Evolutionary conservation across 2,797 vertebrate genomes (phyloP), one percentile per base, ranked within the genome.

Genomic region (Tokudaia muenninki): DNA sequence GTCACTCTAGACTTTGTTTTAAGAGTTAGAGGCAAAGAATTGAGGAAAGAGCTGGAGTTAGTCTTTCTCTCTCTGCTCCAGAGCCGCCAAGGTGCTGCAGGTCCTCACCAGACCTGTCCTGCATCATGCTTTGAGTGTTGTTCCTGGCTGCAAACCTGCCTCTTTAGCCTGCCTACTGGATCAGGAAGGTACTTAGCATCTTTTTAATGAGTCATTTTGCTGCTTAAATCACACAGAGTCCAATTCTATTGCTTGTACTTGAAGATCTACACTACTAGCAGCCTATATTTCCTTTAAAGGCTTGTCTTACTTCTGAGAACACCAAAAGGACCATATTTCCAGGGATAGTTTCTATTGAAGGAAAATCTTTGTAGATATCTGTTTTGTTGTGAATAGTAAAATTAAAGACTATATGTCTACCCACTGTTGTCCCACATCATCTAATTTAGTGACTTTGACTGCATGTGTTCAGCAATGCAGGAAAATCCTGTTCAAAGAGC

Each of bases 401-500:
- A 94, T 97, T 92, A 95, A 91, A 94, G 90, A 67, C 47, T 67
- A 31, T 93, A 74, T 87, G 19, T 44, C 81, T 96, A 87, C 77
- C 70, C 84, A 94, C 70, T 82, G 87, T 77, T 94, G 81, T 75
- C 81, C 74, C 81, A 87, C 59, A 74, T 63, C 83, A 91, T 93
- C 96, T 97, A 92, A 37, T 92, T 96, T 94, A 96, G 77, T 82
- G 84, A 50, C 96, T 88, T 44, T 87, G 92, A 94, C 52, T 78
- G 92, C 14, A 13, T 83, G 72, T 79, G 41, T 94, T 97, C 84
- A 97, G 96, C 65, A 97, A 94, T 86, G 55, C 89, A 86, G 92
- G 97, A 98, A 97, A 97, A 17, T 78, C 94, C 95, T 96, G 92
- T 97, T 92, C 26, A 94, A 95, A 95, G 72, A 93, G 70, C 31